These are phyloP conservation scores for Neosilurus mollespiculum DNA, from an alignment of 2,797 vertebrate species.

Conservation along the genomic window DNA sequence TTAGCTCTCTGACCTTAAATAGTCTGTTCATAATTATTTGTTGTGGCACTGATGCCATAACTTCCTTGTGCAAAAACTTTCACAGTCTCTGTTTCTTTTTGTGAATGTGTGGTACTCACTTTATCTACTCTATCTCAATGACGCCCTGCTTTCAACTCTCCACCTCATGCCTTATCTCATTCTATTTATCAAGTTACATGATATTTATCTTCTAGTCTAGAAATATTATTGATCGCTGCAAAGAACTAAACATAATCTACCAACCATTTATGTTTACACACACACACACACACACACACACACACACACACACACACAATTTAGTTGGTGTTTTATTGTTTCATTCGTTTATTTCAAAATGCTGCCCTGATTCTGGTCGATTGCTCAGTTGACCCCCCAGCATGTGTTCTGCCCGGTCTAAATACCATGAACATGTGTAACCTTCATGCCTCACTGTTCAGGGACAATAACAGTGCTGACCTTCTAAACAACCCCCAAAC, in stretches of 20 bases:
- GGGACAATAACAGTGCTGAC: constrained; percentile 23
- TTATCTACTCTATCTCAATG: not conserved
- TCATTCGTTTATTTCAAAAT: constrained; percentile 24
- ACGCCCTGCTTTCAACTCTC: constrained; percentile 20
- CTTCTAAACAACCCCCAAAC: not conserved
- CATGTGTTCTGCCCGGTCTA: constrained; percentile 26
- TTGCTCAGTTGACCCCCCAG: not conserved
- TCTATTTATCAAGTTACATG: not conserved
- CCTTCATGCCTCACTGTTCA: constrained; percentile 66
- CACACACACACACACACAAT: not conserved
- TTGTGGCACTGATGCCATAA: not conserved
- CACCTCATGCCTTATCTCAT: not conserved
- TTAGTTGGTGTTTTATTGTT: not conserved
- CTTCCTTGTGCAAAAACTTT: not conserved
- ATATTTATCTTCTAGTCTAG: not conserved
- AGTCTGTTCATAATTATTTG: not conserved
- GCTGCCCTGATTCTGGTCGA: not conserved
- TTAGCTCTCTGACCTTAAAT: not conserved
- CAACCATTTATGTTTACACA: not conserved
- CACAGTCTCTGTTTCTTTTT: not conserved
- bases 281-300: no score
- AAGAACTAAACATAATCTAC: no score
- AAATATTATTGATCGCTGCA: not conserved
- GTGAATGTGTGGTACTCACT: not conserved
- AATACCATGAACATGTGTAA: constrained; percentile 67